phyloP scores from a whole-genome alignment of 2,113 vertebrate genomes.

The Lasiurus borealis region DNA sequence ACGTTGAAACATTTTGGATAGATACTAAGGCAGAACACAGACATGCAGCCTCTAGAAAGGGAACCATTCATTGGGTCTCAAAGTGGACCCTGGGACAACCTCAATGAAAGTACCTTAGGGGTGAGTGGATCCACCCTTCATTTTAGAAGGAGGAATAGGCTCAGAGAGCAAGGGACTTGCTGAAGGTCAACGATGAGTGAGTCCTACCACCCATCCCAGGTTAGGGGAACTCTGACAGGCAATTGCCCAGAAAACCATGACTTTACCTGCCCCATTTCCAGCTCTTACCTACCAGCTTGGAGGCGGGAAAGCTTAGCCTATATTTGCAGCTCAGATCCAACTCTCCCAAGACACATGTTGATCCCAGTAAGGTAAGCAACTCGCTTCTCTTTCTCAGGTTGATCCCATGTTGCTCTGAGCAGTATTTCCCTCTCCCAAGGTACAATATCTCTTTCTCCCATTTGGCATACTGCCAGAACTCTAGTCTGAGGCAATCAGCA shows the following conservation, averaged over 20 bases:
- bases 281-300: background rate
- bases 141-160: background rate
- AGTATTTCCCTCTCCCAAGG: background rate
- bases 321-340: background rate
- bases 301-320: background rate
- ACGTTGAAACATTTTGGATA: background rate
- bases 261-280: background rate
- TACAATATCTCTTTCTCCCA: background rate
- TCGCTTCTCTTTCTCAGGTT: background rate
- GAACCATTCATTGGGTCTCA: background rate
- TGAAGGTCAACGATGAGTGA: background rate
- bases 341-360: background rate
- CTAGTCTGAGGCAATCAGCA: background rate
- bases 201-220: background rate
- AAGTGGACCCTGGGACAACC: background rate
- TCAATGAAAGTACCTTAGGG: background rate
- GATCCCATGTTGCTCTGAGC: background rate
- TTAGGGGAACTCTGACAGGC: background rate
- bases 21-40: background rate
- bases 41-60: background rate
- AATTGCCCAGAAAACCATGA: background rate
- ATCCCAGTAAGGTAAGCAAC: background rate
- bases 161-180: background rate
- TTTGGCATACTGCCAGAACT: background rate
- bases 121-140: background rate